Conservation (phyloP, 2,113 vertebrate species). For the Pleuronectes platessa region DNA sequence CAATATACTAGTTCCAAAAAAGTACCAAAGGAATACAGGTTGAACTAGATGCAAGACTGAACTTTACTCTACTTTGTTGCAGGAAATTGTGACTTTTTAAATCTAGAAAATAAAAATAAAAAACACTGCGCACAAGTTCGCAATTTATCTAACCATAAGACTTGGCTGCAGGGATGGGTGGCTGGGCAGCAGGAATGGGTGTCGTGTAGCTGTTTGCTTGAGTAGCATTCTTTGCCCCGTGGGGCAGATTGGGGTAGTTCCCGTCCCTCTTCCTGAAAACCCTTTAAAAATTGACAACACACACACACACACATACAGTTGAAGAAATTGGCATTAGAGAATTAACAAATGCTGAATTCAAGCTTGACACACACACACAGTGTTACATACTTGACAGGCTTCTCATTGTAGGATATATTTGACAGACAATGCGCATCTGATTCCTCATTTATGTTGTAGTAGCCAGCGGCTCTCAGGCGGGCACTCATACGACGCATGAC, state of each 20-base stretch:
- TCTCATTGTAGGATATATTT: constrained; percentile 77
- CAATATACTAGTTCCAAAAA: too few relatives aligned
- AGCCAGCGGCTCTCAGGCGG: constrained; percentile 81
- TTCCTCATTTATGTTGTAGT: constrained; percentile 85
- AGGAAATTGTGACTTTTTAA: too few relatives aligned
- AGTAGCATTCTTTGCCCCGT: constrained; percentile 37
- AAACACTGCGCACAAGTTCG: neutral
- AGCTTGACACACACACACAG: neutral
- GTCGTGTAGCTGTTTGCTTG: constrained; percentile 23
- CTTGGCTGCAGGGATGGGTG: constrained; percentile 20
- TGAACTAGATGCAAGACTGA: too few relatives aligned
- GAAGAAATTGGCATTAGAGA: neutral
- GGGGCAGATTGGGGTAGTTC: neutral
- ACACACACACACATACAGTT: neutral
- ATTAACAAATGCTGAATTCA: neutral
- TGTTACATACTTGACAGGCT: constrained; percentile 82
- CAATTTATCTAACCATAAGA: neutral
- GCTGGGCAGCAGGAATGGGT: constrained; percentile 17
- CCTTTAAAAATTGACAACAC: constrained; percentile 58
- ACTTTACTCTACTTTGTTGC: too few relatives aligned
- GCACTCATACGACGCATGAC: constrained; percentile 83
- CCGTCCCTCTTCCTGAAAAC: constrained; percentile 77
- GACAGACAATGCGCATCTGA: constrained; percentile 78
- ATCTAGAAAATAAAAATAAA: too few relatives aligned
- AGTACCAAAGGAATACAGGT: too few relatives aligned